Base-by-base conservation (phyloP, 2,888 invertebrate genomes). In the Epinotia bilunana region DNA sequence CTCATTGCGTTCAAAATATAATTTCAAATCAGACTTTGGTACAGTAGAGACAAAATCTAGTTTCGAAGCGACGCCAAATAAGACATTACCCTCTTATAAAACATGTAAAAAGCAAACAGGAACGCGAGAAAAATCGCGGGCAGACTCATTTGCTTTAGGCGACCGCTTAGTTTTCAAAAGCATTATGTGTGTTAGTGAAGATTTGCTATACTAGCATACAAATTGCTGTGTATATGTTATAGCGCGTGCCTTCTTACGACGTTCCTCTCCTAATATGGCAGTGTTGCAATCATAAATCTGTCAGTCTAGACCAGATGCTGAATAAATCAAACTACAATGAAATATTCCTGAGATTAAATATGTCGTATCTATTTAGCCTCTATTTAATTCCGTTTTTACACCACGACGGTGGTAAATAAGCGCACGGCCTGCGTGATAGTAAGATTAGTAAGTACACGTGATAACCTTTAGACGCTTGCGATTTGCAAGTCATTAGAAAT, bases 301-400 rank as follows among this genome's bases (percentile, higher is more conserved):
- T 74, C 74, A 70, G 63, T 58, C 13, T 63, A 23, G 5, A 69
- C 20, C 73, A 73, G 68, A 46, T 57, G 69, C n/a, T 64, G 43
- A 53, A 64, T 64, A 28, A 49, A 64, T 64, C 64, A 64, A 23
- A 4, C n/a, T n/a, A 28, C 53, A 53, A 53, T 53, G n/a, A 53
- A 12, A 49, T 64, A 64, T 64, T 23, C 7, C 7, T 23, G 9
- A 1, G 62, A 63, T 2, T 1, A 39, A 39, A 39, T 39, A 39
- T 39, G 9, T 9, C 7, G 39, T 39, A 39, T 39, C 39, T 39
- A 39, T 39, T 39, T 39, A 39, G 39, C 39, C 39, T 39, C 9
- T 39, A 7, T 39, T 39, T 1, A 39, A 39, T 39, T 39, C 39
- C 1, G 9, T 9, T 39, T 39, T 39, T 1, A 39, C 0, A 9